Conservation (phyloP, 1,140 invertebrate species). For the Globodera ellingtonae region DNA sequence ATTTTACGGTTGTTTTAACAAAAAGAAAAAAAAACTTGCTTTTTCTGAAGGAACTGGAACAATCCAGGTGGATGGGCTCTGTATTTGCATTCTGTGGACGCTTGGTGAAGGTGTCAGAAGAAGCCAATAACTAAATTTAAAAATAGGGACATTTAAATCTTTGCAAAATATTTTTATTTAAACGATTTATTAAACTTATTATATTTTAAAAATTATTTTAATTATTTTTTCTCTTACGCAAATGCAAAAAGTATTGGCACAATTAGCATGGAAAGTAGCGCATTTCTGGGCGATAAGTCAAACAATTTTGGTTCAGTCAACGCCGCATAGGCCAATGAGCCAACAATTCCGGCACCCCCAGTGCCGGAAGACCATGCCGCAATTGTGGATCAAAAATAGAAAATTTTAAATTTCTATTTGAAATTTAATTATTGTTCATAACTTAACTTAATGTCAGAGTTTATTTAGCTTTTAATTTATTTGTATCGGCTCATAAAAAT, state of each 20-base stretch:
- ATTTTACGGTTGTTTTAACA: no score
- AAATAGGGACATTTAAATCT: not conserved
- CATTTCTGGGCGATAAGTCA: slow-evolving; percentile 31
- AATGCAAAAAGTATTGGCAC: slow-evolving; percentile 46
- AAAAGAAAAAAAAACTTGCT: not conserved
- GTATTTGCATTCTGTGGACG: slow-evolving; percentile 31
- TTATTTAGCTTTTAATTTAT: not conserved
- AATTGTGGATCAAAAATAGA: slow-evolving; percentile 47
- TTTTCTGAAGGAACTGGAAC: slow-evolving; percentile 32
- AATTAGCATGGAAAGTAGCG: slow-evolving; percentile 49
- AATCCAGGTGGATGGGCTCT: slow-evolving; percentile 43
- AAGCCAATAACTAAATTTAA: slow-evolving; percentile 47
- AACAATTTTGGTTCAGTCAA: slow-evolving; percentile 49
- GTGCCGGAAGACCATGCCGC: slow-evolving; percentile 56
- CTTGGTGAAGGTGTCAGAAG: slow-evolving; percentile 35
- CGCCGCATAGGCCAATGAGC: slow-evolving; percentile 48
- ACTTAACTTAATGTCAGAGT: not conserved
- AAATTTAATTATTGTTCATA: no score
- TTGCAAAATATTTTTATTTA: not conserved
- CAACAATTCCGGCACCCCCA: slow-evolving; percentile 57
- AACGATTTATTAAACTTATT: not conserved
- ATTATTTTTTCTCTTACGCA: slow-evolving; percentile 41
- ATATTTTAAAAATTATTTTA: slow-evolving; percentile 6
- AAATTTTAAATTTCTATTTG: slow-evolving; percentile 5
- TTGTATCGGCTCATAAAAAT: not conserved